A percentile compares a stretch with the other conserved stretches of the same genome.
Conservation (phyloP, 2,113 vertebrate species). For the Corythaixoides concolor region DNA sequence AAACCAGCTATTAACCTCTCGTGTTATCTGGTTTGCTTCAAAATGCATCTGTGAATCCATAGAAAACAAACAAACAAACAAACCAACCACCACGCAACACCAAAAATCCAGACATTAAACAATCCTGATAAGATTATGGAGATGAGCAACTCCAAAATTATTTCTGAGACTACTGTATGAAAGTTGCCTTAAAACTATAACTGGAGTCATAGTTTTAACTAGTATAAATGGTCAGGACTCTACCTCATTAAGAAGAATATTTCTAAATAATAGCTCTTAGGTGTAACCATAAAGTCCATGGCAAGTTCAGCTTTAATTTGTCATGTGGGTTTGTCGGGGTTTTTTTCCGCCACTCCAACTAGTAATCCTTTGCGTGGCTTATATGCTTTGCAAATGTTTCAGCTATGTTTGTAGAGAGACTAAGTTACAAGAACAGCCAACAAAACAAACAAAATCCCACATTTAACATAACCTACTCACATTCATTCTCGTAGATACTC, state of each 20-base stretch:
- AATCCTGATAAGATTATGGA: neutral
- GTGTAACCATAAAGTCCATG: neutral
- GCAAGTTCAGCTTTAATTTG: neutral
- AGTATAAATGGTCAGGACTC: neutral
- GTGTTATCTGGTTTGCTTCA: neutral
- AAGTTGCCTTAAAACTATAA: neutral
- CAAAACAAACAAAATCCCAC: neutral
- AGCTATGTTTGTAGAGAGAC: neutral
- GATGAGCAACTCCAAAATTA: neutral
- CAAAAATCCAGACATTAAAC: neutral
- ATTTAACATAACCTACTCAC: neutral
- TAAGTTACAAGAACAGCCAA: neutral
- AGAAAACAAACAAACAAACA: neutral
- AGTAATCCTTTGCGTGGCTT: neutral
- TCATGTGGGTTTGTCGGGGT: rapidly evolving
- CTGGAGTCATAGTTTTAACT: too few relatives aligned
- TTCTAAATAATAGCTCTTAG: neutral
- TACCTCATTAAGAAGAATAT: neutral
- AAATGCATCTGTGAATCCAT: neutral
- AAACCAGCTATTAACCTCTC: neutral
- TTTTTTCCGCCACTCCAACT: rapidly evolving
- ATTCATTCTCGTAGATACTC: neutral
- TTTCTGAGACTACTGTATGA: neutral
- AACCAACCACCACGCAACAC: too few relatives aligned
- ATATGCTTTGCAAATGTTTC: neutral